phyloP scores from a whole-genome alignment of 2,888 invertebrate genomes.

The Periphyllus acericola region DNA sequence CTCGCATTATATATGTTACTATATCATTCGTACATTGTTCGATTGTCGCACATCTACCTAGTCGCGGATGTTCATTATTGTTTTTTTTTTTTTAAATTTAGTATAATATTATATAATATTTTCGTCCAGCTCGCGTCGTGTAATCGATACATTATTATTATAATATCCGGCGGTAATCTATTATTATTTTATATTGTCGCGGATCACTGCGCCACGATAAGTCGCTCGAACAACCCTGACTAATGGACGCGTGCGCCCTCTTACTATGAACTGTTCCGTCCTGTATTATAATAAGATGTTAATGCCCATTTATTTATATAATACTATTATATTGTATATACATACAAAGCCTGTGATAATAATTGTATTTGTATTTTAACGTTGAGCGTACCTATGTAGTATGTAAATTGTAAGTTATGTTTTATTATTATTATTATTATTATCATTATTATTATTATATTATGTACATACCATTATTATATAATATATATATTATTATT shows the following conservation, averaged over 20 bases:
- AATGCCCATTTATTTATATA: not conserved
- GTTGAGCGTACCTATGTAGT: not conserved
- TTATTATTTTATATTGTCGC: too few relatives aligned
- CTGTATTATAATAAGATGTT: not conserved
- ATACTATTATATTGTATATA: too few relatives aligned
- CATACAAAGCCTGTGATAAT: conserved; percentile 55
- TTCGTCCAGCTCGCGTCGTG: not conserved
- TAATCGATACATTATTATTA: not conserved
- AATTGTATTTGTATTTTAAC: conserved; percentile 20
- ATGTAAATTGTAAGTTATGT: not conserved
- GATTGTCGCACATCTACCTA: not conserved
- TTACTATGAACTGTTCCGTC: conserved; percentile 8
- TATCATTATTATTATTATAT: conserved; percentile 21
- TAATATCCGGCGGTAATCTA: too few relatives aligned
- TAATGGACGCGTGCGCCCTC: not conserved
- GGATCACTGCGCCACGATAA: too few relatives aligned
- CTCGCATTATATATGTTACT: too few relatives aligned
- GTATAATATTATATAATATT: too few relatives aligned
- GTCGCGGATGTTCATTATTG: conserved; percentile 6
- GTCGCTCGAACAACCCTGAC: too few relatives aligned
- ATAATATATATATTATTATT: not conserved
- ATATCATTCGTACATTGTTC: too few relatives aligned
- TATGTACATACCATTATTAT: not conserved
- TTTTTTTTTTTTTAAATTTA: too few relatives aligned
- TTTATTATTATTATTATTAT: not conserved